Evolutionary conservation across 2,888 invertebrate species (phyloP).

Genomic region (Elegia similella): DNA sequence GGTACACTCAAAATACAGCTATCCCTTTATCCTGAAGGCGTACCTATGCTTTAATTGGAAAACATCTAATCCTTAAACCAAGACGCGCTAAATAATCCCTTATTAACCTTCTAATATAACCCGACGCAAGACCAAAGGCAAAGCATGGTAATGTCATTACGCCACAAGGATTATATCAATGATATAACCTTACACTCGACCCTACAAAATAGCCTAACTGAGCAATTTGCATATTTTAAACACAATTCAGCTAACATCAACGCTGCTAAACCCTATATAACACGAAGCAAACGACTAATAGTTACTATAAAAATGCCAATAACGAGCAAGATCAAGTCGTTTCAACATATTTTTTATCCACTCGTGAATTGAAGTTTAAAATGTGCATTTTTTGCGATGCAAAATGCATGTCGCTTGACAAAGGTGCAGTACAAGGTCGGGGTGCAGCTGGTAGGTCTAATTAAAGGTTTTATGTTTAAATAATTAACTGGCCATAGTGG

Average conservation of each 20-base stretch:
- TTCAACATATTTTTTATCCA: slow-evolving; percentile 39
- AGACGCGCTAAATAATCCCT: too few species aligned
- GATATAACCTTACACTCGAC: background rate
- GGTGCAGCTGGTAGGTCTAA: slow-evolving; percentile 70
- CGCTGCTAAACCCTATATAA: background rate
- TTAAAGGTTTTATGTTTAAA: slow-evolving; percentile 80
- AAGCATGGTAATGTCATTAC: too few species aligned
- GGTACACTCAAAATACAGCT: too few species aligned
- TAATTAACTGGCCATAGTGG: slow-evolving; percentile 67
- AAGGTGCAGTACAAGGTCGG: slow-evolving; percentile 75
- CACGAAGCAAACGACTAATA: slow-evolving; percentile 2
- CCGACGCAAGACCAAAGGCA: too few species aligned
- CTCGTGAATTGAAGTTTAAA: slow-evolving; percentile 56
- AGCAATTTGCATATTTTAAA: slow-evolving; percentile 3
- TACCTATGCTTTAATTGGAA: too few species aligned
- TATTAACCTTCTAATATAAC: too few species aligned
- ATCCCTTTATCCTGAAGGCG: too few species aligned
- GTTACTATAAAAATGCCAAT: slow-evolving; percentile 6
- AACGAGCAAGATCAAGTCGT: slow-evolving; percentile 8
- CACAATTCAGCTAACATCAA: slow-evolving; percentile 20
- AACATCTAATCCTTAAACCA: too few species aligned
- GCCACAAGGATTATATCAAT: background rate
- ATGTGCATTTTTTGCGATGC: slow-evolving; percentile 70
- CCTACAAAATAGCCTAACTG: background rate
- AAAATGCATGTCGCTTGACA: slow-evolving; percentile 67